Evolutionary conservation across 2,888 invertebrate genomes (phyloP), one percentile per base, ranked within the genome.

Genomic region (Erpobdella octoculata): DNA sequence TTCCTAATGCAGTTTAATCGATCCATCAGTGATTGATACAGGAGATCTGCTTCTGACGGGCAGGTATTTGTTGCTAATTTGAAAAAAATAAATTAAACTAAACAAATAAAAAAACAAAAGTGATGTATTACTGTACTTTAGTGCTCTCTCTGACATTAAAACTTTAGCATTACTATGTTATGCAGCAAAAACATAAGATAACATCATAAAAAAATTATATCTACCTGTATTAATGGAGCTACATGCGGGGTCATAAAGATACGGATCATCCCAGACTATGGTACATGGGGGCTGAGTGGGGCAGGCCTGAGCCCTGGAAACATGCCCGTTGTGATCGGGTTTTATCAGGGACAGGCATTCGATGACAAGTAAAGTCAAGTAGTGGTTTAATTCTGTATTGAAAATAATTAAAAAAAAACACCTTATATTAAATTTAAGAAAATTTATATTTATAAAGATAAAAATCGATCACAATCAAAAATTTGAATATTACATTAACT

Each of bases 31-130:
- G 58, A 53, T 37, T 69, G 69, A 21, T 18, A 46, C 18, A 48
- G 35, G 6, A 25, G 15, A 25, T 46, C 69, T 18, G 69, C 69
- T 53, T 69, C 69, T 25, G 3, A n/a, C 5, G 36, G 12, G 35
- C 33, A 21, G 41, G 58, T 69, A 48, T 69, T 69, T 15, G 53
- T 69, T 15, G 53, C n/a, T 38, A n/a, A n/a, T n/a, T n/a, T n/a
- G n/a, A n/a, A n/a, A n/a, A n/a, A n/a, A n/a, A n/a, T n/a, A n/a
- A n/a, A 21, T 3, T 46, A 46, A 46, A 3, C 18, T 46, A n/a
- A 21, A 5, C 21, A 21, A 3, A n/a, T 46, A 2, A 46, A 46
- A 5, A n/a, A 1, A 5, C 18, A 5, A 21, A 46, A 46, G 3
- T 46, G 3, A n/a, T 2, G 18, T n/a, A 46, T 21, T n/a, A 5